Base-by-base conservation (phyloP, 1,140 invertebrate species). In the Periplaneta americana region DNA sequence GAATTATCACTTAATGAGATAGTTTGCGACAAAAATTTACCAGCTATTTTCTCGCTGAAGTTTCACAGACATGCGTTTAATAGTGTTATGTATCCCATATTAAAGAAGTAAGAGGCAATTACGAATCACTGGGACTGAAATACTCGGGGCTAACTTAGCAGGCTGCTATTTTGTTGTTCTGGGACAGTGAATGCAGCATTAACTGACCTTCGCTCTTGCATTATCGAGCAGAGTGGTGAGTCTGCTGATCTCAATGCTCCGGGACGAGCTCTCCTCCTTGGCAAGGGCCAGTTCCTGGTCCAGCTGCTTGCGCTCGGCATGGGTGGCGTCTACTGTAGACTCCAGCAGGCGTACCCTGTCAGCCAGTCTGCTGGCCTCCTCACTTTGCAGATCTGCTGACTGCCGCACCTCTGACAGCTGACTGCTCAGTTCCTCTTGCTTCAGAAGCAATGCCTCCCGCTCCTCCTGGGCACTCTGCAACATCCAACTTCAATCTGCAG, bases 181-280 rank as follows among this genome's bases (percentile, higher is more conserved):
- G n/a, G n/a, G n/a, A n/a, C n/a, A n/a, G n/a, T n/a, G n/a, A n/a
- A n/a, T 66, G 6, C 48, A 28, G 9, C 22, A 66, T 6, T n/a
- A 28, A 34, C 34, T 78, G 89, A 86, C 82, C 88, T 95, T 95
- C 0, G 92, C 92, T 83, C 95, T 92, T 2, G 96, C 96, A 87
- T 95, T 95, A 82, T 97, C 96, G 1, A 97, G 87, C 32, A 96
- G 87, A 11, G 94, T 94, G 34, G 92, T 93, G 78, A 96, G 88
- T 75, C 95, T 91, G 83, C 92, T 92, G 2, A 96, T 91, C 88
- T 98, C 96, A 80, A 96, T 91, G 84, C 93, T 91, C 10, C 92
- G 88, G 76, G 92, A 91, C 3, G 90, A 91, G 33, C 92, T 88
- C 81, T 92, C 88, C 85, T 95, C 93, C 85, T 93, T 93, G 36